These are phyloP conservation scores for Rotaria magnacalcarata DNA, from an alignment of 2,888 invertebrate genomes.

Conservation along the genomic window DNA sequence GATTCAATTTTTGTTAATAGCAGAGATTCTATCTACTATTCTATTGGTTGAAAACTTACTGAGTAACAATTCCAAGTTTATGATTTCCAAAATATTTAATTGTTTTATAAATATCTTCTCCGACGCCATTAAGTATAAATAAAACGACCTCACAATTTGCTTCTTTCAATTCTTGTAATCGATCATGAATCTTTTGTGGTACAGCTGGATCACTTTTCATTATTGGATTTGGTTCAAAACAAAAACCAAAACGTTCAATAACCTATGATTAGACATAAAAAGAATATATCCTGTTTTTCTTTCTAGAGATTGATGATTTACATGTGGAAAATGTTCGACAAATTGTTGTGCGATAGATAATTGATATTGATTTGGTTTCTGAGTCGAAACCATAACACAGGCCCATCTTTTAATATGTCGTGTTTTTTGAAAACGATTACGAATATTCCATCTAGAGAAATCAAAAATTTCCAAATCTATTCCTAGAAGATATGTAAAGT, in stretches of 20 bases:
- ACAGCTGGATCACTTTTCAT: constrained; percentile 19
- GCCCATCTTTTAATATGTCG: neutral
- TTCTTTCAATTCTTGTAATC: constrained; percentile 34
- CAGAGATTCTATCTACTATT: too few relatives aligned
- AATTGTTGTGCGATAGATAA: neutral
- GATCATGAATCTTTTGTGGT: neutral
- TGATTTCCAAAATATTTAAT: constrained; percentile 36
- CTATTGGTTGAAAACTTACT: neutral
- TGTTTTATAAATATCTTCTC: constrained; percentile 35
- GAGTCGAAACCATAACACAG: neutral
- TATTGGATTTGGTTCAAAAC: neutral
- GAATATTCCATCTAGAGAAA: constrained; percentile 3
- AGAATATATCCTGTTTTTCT: neutral
- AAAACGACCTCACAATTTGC: constrained; percentile 11
- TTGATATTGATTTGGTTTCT: neutral
- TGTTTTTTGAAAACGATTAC: constrained; percentile 23
- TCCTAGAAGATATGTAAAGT: neutral
- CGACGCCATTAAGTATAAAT: constrained; percentile 23
- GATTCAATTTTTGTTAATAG: too few relatives aligned
- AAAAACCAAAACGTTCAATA: constrained; percentile 35
- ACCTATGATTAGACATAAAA: neutral
- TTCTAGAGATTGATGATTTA: neutral
- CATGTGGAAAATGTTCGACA: neutral
- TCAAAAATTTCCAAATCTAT: neutral
- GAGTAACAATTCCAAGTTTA: constrained; percentile 32